A percentile compares a stretch with the other conserved stretches of the same genome.
phyloP scores from a whole-genome alignment of 2,888 invertebrate species.

The Cataglyphis albicans region DNA sequence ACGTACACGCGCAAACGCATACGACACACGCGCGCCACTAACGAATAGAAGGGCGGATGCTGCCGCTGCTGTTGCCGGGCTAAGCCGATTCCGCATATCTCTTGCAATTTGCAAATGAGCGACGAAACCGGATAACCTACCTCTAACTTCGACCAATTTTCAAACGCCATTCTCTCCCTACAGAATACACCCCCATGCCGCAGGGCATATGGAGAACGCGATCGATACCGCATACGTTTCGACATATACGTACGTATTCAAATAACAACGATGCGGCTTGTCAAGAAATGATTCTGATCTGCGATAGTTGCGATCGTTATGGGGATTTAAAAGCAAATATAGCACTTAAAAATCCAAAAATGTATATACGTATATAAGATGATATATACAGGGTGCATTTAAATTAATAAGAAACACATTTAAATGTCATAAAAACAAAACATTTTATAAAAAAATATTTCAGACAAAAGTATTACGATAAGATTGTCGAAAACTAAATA shows the following conservation, averaged over 20 bases:
- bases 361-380: neutral
- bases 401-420: too few species aligned
- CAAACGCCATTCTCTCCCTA: constrained; percentile 37
- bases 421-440: too few species aligned
- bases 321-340: neutral
- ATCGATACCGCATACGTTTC: constrained; percentile 28
- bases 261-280: neutral
- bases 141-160: constrained; percentile 60
- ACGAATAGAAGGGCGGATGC: constrained; percentile 48
- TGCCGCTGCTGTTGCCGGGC: constrained; percentile 43
- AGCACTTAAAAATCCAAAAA: neutral
- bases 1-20: neutral
- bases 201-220: constrained; percentile 24
- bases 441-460: too few species aligned
- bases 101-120: constrained; percentile 76
- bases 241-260: neutral
- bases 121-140: constrained; percentile 70
- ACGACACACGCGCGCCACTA: neutral
- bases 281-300: neutral
- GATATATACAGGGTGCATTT: too few species aligned
- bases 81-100: constrained; percentile 69
- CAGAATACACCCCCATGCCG: constrained; percentile 19
- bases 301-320: neutral
- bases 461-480: too few species aligned
- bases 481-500: too few species aligned